phyloP scores from a whole-genome alignment of 1,140 invertebrate genomes.

The Epicauta chinensis region DNA sequence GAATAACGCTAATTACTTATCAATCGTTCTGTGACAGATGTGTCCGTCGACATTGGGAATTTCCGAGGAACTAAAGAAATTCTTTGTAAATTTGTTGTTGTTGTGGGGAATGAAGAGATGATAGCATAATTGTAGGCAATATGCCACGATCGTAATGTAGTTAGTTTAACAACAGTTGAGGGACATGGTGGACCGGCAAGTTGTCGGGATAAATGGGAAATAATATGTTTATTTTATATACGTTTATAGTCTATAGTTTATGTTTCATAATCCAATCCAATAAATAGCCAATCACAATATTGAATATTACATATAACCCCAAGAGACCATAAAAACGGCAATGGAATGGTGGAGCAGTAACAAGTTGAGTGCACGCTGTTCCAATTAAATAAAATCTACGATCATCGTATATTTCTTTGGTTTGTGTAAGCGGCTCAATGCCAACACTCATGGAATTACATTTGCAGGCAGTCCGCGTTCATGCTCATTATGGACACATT shows the following conservation, averaged over 20 bases:
- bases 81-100: too few relatives aligned
- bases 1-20: too few relatives aligned
- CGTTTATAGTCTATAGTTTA: constrained; percentile 30
- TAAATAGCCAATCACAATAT: constrained; percentile 36
- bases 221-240: constrained; percentile 16
- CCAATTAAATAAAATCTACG: constrained; percentile 35
- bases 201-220: constrained; percentile 13
- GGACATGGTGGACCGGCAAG: constrained; percentile 1
- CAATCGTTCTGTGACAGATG: too few relatives aligned
- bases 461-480: constrained; percentile 16
- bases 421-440: constrained; percentile 15
- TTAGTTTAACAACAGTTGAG: not conserved
- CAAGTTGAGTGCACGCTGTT: constrained; percentile 29
- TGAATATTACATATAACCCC: constrained; percentile 35
- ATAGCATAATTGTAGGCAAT: not conserved
- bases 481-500: constrained; percentile 15
- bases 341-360: constrained; percentile 25
- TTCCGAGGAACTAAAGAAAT: too few relatives aligned
- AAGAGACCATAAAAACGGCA: constrained; percentile 27
- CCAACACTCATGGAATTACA: constrained; percentile 17
- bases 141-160: not conserved
- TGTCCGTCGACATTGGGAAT: too few relatives aligned
- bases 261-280: constrained; percentile 30
- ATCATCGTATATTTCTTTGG: constrained; percentile 16
- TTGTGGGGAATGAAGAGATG: too few relatives aligned